Evolutionary conservation across 2,888 invertebrate species (phyloP).

Genomic region (Encarsia formosa): DNA sequence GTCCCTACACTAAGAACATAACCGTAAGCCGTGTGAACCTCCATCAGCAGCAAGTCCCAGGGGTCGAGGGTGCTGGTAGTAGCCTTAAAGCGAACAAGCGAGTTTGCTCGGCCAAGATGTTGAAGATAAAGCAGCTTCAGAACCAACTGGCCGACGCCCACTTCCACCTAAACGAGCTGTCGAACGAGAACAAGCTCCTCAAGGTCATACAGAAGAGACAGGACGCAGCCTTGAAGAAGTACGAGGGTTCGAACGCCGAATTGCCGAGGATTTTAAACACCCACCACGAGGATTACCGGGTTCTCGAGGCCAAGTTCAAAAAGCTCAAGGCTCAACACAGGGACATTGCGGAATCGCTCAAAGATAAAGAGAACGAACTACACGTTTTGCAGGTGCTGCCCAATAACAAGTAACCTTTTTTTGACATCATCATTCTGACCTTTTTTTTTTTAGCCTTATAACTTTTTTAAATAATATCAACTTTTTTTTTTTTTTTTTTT

Average conservation of each 20-base stretch:
- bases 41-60: too few species aligned
- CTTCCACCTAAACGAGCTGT: constrained; percentile 68
- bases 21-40: too few species aligned
- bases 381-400: constrained; percentile 54
- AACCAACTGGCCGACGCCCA: constrained; percentile 77
- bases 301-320: constrained; percentile 67
- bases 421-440: neutral
- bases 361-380: constrained; percentile 67
- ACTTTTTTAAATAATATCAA: neutral
- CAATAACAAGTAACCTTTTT: constrained; percentile 26
- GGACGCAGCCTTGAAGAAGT: constrained; percentile 72
- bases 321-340: constrained; percentile 62
- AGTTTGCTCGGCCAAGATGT: constrained; percentile 72
- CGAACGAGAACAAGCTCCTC: constrained; percentile 71
- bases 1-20: too few species aligned
- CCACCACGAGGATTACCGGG: constrained; percentile 73
- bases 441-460: constrained; percentile 2
- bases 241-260: constrained; percentile 75
- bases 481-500: neutral
- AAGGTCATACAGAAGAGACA: constrained; percentile 76
- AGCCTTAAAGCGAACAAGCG: constrained; percentile 53
- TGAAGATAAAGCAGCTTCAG: constrained; percentile 71
- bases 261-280: constrained; percentile 71
- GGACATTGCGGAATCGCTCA: constrained; percentile 62
- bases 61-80: too few species aligned